phyloP scores from a whole-genome alignment of 1,140 invertebrate species.

The Mizuhopecten yessoensis region DNA sequence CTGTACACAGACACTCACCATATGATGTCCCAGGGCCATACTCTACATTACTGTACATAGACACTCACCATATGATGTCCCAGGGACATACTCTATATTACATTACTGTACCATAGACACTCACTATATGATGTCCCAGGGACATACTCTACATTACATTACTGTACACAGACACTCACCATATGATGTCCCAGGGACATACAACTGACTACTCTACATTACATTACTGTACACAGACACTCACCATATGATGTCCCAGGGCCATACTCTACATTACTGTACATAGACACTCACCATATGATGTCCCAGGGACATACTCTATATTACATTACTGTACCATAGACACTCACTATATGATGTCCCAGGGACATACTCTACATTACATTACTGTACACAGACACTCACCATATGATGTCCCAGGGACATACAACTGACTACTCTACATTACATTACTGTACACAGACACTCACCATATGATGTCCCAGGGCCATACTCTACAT shows the following conservation, averaged over 20 bases:
- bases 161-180: slow-evolving; percentile 84
- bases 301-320: not conserved
- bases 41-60: no score
- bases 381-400: not conserved
- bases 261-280: no score
- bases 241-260: slow-evolving; percentile 83
- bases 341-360: not conserved
- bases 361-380: no score
- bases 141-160: no score
- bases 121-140: no score
- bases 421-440: slow-evolving; percentile 96
- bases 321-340: not conserved
- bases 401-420: slow-evolving; percentile 93
- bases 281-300: no score
- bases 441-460: slow-evolving; percentile 88
- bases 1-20: no score
- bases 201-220: slow-evolving; percentile 96
- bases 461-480: not conserved
- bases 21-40: no score
- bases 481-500: not conserved
- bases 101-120: no score
- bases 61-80: no score
- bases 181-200: slow-evolving; percentile 94
- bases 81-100: no score
- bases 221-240: slow-evolving; percentile 94